phyloP scores from a whole-genome alignment of 2,888 invertebrate genomes.

The Mythimna albipuncta region DNA sequence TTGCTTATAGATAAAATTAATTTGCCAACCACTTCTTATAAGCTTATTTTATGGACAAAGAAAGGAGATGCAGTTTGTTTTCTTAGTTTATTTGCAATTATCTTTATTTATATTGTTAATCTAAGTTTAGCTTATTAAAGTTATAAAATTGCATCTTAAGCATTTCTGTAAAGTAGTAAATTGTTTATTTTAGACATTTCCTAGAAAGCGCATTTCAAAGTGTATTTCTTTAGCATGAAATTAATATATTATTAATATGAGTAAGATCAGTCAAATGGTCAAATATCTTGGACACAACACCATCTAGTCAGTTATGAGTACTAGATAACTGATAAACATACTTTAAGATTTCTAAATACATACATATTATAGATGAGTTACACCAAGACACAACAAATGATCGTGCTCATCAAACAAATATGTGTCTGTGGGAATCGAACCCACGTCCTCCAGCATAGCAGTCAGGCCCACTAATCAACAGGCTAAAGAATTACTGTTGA shows the following conservation, averaged over 20 bases:
- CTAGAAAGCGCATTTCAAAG: neutral
- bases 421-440: too few relatives aligned
- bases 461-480: neutral
- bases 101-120: slow-evolving; percentile 17
- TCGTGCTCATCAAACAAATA: too few relatives aligned
- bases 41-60: slow-evolving; percentile 23
- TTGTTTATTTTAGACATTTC: neutral
- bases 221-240: neutral
- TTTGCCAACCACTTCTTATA: neutral
- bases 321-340: too few relatives aligned
- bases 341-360: too few relatives aligned
- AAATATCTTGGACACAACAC: too few relatives aligned
- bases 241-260: neutral
- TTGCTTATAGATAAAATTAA: slow-evolving; percentile 2
- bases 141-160: neutral
- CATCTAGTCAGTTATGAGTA: too few relatives aligned
- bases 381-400: too few relatives aligned
- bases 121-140: slow-evolving; percentile 4
- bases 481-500: neutral
- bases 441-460: too few relatives aligned
- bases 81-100: neutral
- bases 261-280: neutral
- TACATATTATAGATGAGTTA: too few relatives aligned
- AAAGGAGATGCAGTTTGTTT: neutral
- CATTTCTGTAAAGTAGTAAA: neutral